Evolutionary conservation across 2,888 invertebrate species (phyloP).

Genomic region (Gerris lacustris): DNA sequence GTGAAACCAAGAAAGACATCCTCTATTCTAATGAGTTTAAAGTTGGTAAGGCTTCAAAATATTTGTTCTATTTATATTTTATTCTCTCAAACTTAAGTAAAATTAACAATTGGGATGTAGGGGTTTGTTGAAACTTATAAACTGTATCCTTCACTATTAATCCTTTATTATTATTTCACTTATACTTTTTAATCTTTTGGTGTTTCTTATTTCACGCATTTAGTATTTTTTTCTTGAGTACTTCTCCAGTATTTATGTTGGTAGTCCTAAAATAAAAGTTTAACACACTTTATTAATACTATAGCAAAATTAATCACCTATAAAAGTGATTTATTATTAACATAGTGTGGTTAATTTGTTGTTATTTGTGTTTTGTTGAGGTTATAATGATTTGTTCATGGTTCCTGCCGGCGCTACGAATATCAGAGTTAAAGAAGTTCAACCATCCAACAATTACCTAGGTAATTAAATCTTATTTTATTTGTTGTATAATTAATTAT

Average conservation of each 20-base stretch:
- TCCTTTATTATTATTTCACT: neutral
- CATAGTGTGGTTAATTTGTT: too few species aligned
- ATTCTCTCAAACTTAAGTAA: neutral
- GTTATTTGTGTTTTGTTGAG: constrained; percentile 39
- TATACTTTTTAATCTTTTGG: too few species aligned
- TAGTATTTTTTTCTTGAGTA: too few species aligned
- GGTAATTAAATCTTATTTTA: constrained; percentile 42
- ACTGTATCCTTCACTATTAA: too few species aligned
- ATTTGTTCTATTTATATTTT: neutral
- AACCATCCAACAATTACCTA: constrained; percentile 78
- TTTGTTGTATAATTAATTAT: neutral
- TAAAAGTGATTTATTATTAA: too few species aligned
- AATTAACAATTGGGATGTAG: constrained; percentile 2
- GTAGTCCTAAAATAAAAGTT: too few species aligned
- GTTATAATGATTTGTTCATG: constrained; percentile 82
- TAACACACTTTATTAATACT: too few species aligned
- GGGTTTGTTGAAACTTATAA: too few species aligned
- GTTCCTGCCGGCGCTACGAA: constrained; percentile 90
- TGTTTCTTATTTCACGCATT: too few species aligned
- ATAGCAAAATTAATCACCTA: too few species aligned
- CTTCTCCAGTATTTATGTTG: too few species aligned
- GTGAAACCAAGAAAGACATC: constrained; percentile 61
- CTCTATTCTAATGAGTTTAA: constrained; percentile 61
- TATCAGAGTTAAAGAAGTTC: constrained; percentile 63
- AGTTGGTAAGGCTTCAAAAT: constrained; percentile 46